These are phyloP conservation scores for Aldrovandia affinis DNA, from an alignment of 2,797 vertebrate genomes.

Conservation along the genomic window DNA sequence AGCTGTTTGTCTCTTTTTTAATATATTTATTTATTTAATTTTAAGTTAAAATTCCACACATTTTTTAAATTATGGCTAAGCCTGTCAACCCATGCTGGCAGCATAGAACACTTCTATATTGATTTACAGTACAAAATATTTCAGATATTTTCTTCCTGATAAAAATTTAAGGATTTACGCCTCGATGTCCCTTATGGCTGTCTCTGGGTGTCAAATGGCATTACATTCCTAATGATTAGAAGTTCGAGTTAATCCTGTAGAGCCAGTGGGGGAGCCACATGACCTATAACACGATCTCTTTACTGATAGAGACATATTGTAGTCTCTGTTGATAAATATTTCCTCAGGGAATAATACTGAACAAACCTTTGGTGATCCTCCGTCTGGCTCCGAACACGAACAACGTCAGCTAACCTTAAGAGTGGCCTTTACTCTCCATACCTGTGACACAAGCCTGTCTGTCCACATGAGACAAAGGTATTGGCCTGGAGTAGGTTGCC, in stretches of 20 bases:
- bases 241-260: neutral
- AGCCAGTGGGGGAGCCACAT: neutral
- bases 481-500: neutral
- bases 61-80: neutral
- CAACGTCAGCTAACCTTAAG: neutral
- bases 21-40: too few relatives aligned
- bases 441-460: neutral
- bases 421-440: neutral
- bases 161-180: neutral
- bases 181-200: neutral
- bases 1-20: too few relatives aligned
- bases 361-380: neutral
- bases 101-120: neutral
- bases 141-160: neutral
- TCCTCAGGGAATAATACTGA: neutral
- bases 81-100: neutral
- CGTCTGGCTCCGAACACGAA: neutral
- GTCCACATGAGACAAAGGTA: neutral
- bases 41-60: neutral
- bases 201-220: neutral
- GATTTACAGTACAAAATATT: neutral
- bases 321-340: neutral
- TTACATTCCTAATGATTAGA: neutral
- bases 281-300: neutral
- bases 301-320: neutral